phyloP scores from a whole-genome alignment of 2,113 vertebrate species.

The Panthera tigris region DNA sequence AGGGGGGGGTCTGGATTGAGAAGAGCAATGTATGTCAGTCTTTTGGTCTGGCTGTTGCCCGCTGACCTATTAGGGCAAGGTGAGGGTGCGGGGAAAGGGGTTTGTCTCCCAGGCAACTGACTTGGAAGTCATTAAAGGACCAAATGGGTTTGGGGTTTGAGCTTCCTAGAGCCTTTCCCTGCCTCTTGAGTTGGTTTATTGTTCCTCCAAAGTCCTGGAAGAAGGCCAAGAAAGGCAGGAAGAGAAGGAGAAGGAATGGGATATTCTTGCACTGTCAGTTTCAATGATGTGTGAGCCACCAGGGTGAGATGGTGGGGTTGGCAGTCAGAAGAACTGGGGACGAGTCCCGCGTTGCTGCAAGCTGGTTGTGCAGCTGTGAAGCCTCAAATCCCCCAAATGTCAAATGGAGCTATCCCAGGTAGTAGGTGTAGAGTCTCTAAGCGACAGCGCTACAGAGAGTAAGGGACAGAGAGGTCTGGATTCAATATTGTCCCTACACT shows the following conservation, averaged over 20 bases:
- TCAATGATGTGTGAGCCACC: neutral
- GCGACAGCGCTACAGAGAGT: neutral
- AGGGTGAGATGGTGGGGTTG: neutral
- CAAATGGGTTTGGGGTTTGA: neutral
- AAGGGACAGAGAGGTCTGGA: neutral
- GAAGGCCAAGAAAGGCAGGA: neutral
- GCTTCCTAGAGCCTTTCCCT: neutral
- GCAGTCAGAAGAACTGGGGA: neutral
- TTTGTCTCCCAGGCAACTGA: neutral
- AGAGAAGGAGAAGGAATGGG: neutral
- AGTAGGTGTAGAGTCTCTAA: neutral
- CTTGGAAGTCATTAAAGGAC: neutral
- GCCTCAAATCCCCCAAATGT: neutral
- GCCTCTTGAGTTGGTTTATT: neutral
- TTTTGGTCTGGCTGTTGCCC: neutral
- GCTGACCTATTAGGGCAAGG: neutral
- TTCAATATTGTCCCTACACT: neutral
- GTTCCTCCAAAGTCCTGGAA: neutral
- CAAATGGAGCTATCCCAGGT: neutral
- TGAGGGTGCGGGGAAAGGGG: fast-evolving
- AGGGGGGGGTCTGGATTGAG: neutral
- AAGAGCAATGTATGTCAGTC: neutral
- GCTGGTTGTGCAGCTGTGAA: neutral
- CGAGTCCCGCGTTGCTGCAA: neutral
- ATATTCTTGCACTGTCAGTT: neutral